Base-by-base conservation (phyloP, 2,888 invertebrate species). In the Aporophyla nigra region DNA sequence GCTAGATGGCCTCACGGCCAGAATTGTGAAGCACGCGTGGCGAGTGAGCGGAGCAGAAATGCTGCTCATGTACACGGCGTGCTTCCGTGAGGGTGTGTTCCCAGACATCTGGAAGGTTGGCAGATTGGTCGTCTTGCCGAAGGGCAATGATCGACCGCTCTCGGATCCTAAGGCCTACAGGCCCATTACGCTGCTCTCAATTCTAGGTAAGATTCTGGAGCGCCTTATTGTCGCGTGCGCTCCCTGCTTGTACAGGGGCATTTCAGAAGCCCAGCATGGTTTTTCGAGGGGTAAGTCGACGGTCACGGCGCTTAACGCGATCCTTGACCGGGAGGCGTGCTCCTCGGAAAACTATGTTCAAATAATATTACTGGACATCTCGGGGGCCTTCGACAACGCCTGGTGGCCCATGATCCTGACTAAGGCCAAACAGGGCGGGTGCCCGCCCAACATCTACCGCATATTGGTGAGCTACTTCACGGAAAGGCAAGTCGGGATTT, bases 381-480 rank as follows among this genome's bases (percentile, higher is more conserved):
- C 87, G 0, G 89, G 88, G 14, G 89, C 90, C 19, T 90, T 89
- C 46, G 86, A 92, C 61, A 90, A 89, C 77, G 88, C 91, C 27
- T 90, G 90, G 89, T 91, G 92, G 90, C 90, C 90, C 14, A 88
- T 89, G 87, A 78, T 91, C 7, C 51, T 91, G n/a, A 62, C 81
- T 0, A 89, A 88, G 66, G 68, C 67, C 6, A 46, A 65, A 2
- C 71, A 73, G 79, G 1, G 85, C 0, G 68, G 86, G 0, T 80
- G 82, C 51, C 86, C 87, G 16, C 79, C 71, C 0, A 85, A 89
- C 68, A 83, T 90, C 0, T 51, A 19, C 6, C 19, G 5, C 5
- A 51, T 51, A 0, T 1, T 51, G 0, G 51, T 51, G 0, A 51
- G 51, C 19, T 51, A 51, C 2, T 51, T 51, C 1, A 51, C 19